These are phyloP conservation scores for Fabriciana adippe DNA, from an alignment of 2,888 invertebrate genomes.

Conservation along the genomic window DNA sequence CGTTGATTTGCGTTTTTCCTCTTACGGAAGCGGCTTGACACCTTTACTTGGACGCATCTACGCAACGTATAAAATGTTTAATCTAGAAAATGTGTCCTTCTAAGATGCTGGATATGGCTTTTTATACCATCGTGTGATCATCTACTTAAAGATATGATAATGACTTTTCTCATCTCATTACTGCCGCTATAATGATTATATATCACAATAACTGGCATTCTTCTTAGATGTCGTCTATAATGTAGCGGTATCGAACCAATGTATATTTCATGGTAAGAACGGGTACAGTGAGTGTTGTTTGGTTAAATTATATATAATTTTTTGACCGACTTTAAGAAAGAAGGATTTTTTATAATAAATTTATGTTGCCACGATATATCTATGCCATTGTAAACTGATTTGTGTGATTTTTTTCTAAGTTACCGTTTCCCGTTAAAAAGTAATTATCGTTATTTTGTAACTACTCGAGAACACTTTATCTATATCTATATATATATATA, in stretches of 20 bases:
- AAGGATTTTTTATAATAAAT: too few species aligned
- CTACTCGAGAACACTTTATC: too few species aligned
- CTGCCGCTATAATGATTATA: constrained; percentile 6
- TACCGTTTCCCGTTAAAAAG: too few species aligned
- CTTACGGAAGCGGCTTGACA: constrained; percentile 34
- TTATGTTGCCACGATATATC: too few species aligned
- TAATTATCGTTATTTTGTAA: too few species aligned
- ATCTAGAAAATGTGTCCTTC: background rate
- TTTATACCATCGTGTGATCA: constrained; percentile 3
- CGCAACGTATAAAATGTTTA: background rate
- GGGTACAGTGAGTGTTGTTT: background rate
- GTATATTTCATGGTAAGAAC: background rate
- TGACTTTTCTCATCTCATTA: constrained; percentile 20
- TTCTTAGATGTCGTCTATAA: background rate
- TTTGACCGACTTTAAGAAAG: too few species aligned
- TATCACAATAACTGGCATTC: constrained; percentile 9
- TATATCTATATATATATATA: too few species aligned
- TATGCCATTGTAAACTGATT: too few species aligned
- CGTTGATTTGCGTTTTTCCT: constrained; percentile 34
- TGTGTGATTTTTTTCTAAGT: too few species aligned
- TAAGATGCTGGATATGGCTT: background rate
- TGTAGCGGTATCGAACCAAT: background rate
- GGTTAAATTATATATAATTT: background rate
- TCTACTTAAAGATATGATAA: constrained; percentile 5
- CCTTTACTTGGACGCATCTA: constrained; percentile 15